These are phyloP conservation scores for Esox lucius DNA, from an alignment of 2,797 vertebrate species.

Conservation along the genomic window DNA sequence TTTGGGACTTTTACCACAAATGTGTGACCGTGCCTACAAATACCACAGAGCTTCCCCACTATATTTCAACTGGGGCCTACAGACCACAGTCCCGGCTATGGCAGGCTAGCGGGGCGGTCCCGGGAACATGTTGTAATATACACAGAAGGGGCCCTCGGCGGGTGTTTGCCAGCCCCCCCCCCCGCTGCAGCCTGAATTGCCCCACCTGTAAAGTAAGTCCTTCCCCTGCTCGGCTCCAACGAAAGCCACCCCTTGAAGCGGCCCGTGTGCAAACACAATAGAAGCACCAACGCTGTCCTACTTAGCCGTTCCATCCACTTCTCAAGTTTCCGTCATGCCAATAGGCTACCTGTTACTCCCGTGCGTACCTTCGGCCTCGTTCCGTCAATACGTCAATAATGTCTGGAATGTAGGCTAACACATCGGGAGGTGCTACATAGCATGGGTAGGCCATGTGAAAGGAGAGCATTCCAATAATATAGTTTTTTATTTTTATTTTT, in stretches of 20 bases:
- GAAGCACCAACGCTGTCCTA: conserved; percentile 44
- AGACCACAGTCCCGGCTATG: not conserved
- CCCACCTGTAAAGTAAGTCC: conserved; percentile 14
- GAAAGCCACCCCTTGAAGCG: not conserved
- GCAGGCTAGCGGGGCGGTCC: not conserved
- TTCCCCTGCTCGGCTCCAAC: not conserved
- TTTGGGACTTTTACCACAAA: conserved; percentile 1
- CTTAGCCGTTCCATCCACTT: conserved; percentile 45
- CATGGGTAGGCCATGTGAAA: not conserved
- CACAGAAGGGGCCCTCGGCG: conserved; percentile 14
- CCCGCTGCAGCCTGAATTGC: not conserved
- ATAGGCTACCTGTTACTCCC: not conserved
- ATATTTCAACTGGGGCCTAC: conserved; percentile 2
- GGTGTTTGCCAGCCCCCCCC: not conserved
- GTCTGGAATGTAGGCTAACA: not conserved
- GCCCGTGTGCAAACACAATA: conserved; percentile 9
- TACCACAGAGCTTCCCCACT: not conserved
- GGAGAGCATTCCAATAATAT: not conserved
- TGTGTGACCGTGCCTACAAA: not conserved
- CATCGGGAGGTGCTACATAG: not conserved
- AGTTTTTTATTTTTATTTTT: no score
- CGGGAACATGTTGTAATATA: conserved; percentile 9
- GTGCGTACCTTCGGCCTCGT: not conserved
- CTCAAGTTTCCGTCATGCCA: conserved; percentile 48
- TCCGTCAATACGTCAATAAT: not conserved